Base-by-base conservation (phyloP, 2,113 vertebrate genomes). In the Sinocyclocheilus anophthalmus region DNA sequence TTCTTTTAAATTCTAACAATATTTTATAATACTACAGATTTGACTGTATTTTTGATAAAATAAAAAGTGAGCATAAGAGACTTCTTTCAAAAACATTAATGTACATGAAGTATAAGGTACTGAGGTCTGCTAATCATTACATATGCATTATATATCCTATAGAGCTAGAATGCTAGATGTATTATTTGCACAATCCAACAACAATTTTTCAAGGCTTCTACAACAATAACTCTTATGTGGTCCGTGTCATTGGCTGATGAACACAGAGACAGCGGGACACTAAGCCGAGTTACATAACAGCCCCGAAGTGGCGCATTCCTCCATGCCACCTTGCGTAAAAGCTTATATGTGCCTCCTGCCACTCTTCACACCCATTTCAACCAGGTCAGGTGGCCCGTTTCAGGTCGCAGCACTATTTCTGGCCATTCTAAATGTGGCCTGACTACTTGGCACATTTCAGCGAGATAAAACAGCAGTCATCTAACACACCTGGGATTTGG, bases 281-380 rank as follows among this genome's bases (percentile, higher is more conserved):
- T 30, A 42, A 72, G 83, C 87, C 70, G 65, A 65, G 73, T 92
- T 92, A 89, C 85, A 89, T 92, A 94, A 93, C 84, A 20, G 77
- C 83, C 30, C 90, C 57, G 88, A 88, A 85, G 89, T 88, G 73
- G 86, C 78, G 22, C 84, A 85, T 87, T 87, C 83, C 67, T 85
- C 48, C 26, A 84, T 53, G 30, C 72, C 50, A 84, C 81, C 84
- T 88, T 50, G 76, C 18, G 75, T 85, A 83, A 84, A 33, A 87
- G 30, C 87, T 81, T 76, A 77, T 50, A 76, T 77, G 57, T 78
- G 30, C 39, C 8, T 59, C 73, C 55, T 53, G 72, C 84, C 72
- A 85, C 45, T 79, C 65, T 83, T 83, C 85, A 76, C 57, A 83
- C 87, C 79, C 61, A 76, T 88, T 79, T 89, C 84, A 88, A 37